Base-by-base conservation (phyloP, 2,113 vertebrate genomes). In the Dinomys branickii region DNA sequence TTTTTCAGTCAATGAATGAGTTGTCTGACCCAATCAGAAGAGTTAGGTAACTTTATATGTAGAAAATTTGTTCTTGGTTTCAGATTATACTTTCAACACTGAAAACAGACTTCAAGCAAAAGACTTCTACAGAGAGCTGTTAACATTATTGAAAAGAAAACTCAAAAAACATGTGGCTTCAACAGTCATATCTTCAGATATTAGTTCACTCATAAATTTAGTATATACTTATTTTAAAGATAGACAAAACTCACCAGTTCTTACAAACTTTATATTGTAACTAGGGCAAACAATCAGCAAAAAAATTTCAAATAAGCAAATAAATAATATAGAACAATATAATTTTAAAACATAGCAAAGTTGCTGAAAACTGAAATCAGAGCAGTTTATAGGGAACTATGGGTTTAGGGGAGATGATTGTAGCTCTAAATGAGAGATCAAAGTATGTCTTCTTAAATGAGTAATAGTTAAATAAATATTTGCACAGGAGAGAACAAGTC, bases 81-180 rank as follows among this genome's bases (percentile, higher is more conserved):
- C 7, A 78, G 30, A 92, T 54, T 54, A 5, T 71, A 58, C 19
- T 67, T n/a, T 63, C 88, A 92, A 63, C 52, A 13, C 14, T 75
- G 52, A 88, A 96, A 94, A 84, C 10, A 69, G 75, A 13, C 20
- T 92, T 97, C 52, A 85, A 54, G 85, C 41, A 87, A 81, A 41
- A 92, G 82, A 26, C 10, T 8, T 69, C 75, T 7, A 47, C 24
- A 59, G 94, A 85, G 35, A 94, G 22, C 24, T 91, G 13, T n/a
- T 20, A 44, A 35, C 10, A 50, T 61, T 41, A 81, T 9, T 90
- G 50, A 44, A 87, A 85, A 44, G 65, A 67, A 88, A 95, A 87
- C 8, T 19, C 58, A 83, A 87, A 87, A 41, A 35, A 69, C 8
- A 17, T 69, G 6, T 38, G 61, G 12, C 13, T 38, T 77, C 54